phyloP scores from a whole-genome alignment of 1,140 invertebrate genomes.

The Leptinotarsa texana region DNA sequence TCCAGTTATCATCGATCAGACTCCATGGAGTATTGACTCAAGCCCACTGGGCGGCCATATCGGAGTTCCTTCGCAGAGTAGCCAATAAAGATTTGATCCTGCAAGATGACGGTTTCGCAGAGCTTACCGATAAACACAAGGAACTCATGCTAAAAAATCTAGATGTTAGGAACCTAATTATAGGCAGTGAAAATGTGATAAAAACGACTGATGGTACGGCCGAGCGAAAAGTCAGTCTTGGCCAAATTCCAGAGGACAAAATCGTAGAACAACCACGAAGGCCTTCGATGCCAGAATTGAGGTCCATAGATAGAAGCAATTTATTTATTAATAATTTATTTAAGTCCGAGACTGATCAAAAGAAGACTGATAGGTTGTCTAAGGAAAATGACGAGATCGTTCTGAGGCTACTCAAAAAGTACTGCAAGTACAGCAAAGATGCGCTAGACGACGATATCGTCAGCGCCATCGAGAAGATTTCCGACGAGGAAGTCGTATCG shows the following conservation, averaged over 20 bases:
- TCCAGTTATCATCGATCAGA: conserved; percentile 65
- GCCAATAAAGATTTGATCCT: conserved; percentile 63
- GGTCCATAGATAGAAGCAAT: conserved; percentile 46
- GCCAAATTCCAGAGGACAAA: conserved; percentile 48
- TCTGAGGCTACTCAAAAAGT: conserved; percentile 51
- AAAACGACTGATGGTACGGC: conserved; percentile 38
- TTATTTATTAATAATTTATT: conserved; percentile 53
- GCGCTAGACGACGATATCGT: conserved; percentile 52
- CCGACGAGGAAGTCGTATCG: conserved; percentile 32
- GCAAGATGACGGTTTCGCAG: conserved; percentile 56
- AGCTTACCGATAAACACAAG: conserved; percentile 52
- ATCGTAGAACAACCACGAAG: conserved; percentile 45
- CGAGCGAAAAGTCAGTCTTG: conserved; percentile 45
- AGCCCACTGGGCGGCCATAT: conserved; percentile 65
- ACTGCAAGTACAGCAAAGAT: conserved; percentile 53
- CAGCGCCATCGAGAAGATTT: conserved; percentile 49
- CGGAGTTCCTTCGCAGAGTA: conserved; percentile 64
- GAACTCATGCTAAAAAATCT: conserved; percentile 43
- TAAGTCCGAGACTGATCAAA: conserved; percentile 44
- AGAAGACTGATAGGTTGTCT: conserved; percentile 48
- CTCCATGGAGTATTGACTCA: conserved; percentile 65
- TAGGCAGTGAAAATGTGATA: conserved; percentile 39
- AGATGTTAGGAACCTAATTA: conserved; percentile 34
- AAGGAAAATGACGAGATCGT: conserved; percentile 53
- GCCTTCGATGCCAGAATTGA: conserved; percentile 47